A percentile compares a stretch with the other conserved stretches of the same genome.
These are phyloP conservation scores for Himalopsyche kuldschensis DNA, from an alignment of 2,888 invertebrate genomes.

Conservation along the genomic window DNA sequence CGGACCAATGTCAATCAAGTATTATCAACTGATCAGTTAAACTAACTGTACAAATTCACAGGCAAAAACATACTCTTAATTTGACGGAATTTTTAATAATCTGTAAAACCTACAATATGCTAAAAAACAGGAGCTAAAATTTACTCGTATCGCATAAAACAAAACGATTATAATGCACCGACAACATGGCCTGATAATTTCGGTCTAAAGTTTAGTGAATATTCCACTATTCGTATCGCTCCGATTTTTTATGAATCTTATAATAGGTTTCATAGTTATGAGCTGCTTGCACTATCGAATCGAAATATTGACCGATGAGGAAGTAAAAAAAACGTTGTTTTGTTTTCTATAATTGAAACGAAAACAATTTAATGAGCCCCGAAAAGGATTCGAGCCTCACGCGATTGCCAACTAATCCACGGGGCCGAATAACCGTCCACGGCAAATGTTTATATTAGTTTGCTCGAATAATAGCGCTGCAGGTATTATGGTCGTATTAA, in stretches of 20 bases:
- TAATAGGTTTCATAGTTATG: not conserved
- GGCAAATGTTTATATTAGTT: slow-evolving; percentile 18
- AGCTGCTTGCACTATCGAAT: not conserved
- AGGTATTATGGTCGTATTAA: slow-evolving; percentile 22
- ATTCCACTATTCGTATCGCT: not conserved
- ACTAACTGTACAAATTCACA: too few species aligned
- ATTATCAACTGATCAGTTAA: too few species aligned
- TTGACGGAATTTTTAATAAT: too few species aligned
- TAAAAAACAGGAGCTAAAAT: too few species aligned
- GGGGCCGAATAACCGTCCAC: not conserved
- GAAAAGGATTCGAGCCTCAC: not conserved
- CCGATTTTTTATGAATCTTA: not conserved
- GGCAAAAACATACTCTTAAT: too few species aligned
- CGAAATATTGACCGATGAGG: not conserved
- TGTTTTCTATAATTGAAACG: not conserved
- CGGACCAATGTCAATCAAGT: too few species aligned
- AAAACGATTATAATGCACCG: too few species aligned
- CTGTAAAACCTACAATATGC: too few species aligned
- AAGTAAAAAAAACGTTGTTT: not conserved
- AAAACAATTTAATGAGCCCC: not conserved
- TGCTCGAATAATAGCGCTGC: slow-evolving; percentile 11
- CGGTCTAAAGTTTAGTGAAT: not conserved
- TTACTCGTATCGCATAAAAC: too few species aligned
- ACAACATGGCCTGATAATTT: too few species aligned
- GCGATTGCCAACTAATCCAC: not conserved